Percentiles rank a stretch among this genome's conserved stretches.
phyloP scores from a whole-genome alignment of 1,140 invertebrate genomes.

The Achroia grisella region DNA sequence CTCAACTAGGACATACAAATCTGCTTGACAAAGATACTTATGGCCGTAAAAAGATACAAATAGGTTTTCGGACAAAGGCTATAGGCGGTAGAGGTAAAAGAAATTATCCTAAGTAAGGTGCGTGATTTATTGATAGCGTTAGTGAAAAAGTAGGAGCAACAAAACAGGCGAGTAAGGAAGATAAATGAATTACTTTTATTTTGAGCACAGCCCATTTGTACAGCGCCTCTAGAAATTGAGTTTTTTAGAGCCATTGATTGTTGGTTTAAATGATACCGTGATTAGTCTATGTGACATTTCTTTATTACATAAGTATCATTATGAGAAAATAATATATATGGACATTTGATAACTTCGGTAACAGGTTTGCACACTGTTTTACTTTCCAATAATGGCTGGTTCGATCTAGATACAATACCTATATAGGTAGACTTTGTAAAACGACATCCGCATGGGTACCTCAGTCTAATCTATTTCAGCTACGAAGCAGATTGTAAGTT shows the following conservation, averaged over 20 bases:
- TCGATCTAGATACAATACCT: no score
- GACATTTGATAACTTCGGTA: no score
- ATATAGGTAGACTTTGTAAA: no score
- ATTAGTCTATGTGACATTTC: no score
- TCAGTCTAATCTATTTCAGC: no score
- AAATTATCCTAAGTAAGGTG: constrained; percentile 53
- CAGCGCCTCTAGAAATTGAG: constrained; percentile 18
- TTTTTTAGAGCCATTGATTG: constrained; percentile 11
- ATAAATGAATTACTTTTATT: constrained; percentile 65
- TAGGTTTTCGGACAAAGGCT: constrained; percentile 29
- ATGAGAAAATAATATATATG: no score
- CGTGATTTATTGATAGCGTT: constrained; percentile 60
- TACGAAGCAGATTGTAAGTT: no score
- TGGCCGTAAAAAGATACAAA: constrained; percentile 25
- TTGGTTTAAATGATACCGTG: neutral
- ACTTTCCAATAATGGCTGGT: no score
- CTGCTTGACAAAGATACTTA: constrained; percentile 3
- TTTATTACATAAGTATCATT: no score
- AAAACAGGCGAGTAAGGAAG: constrained; percentile 65
- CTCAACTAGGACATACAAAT: neutral
- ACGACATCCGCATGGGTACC: no score
- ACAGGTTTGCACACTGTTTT: no score
- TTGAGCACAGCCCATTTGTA: constrained; percentile 40
- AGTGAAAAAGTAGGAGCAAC: constrained; percentile 38
- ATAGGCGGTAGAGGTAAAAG: constrained; percentile 26